A percentile compares a stretch with the other conserved stretches of the same genome.
phyloP scores from a whole-genome alignment of 92 coral and sea anemone species.

The Zoanthus sansibaricus region DNA sequence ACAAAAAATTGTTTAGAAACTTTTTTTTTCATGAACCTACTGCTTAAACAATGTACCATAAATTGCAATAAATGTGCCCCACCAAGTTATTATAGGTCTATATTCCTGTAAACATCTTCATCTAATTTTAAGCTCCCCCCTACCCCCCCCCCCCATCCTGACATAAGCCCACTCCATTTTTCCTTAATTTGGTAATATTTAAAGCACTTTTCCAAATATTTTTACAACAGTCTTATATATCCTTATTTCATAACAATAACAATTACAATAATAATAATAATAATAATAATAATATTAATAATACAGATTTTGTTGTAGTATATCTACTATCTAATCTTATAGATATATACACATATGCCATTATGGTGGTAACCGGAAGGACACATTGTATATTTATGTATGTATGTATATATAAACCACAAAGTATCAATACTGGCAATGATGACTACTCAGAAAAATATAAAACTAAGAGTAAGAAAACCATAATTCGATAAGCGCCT shows the following conservation, averaged over 20 bases:
- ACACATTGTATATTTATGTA: too few species aligned
- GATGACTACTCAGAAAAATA: too few species aligned
- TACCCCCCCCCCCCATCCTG: background rate
- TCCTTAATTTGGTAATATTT: background rate
- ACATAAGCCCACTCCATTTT: background rate
- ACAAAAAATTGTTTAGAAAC: background rate
- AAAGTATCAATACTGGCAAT: too few species aligned
- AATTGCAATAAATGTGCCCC: background rate
- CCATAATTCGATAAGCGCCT: too few species aligned
- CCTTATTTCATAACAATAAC: background rate
- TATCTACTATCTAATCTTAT: background rate
- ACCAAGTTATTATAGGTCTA: background rate
- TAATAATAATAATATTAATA: too few species aligned
- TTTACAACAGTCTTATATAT: background rate
- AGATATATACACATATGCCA: too few species aligned
- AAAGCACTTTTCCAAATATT: slow-evolving; percentile 2
- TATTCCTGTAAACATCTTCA: background rate
- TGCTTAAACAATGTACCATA: slow-evolving; percentile 3
- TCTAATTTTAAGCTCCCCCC: background rate
- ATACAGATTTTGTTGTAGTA: background rate
- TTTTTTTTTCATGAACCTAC: background rate
- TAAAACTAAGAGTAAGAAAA: too few species aligned
- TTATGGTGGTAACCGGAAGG: too few species aligned
- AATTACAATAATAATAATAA: background rate
- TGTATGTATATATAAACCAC: too few species aligned